Percentiles rank a stretch among this genome's conserved stretches.
Evolutionary conservation across 1,140 invertebrate genomes (phyloP).

Genomic region (Heliconius hewitsoni): DNA sequence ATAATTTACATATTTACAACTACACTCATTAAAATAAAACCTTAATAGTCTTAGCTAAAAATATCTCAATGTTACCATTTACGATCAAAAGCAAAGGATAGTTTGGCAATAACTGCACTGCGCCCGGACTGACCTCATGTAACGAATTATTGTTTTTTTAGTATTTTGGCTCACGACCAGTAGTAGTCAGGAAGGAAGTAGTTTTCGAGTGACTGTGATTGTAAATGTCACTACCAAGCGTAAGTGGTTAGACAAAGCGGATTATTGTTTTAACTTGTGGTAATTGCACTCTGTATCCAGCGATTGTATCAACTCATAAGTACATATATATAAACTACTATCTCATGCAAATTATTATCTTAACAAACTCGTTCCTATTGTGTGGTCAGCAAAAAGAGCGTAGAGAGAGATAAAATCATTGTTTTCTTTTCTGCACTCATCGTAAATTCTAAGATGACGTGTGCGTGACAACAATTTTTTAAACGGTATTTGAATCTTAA

Average conservation of each 20-base stretch:
- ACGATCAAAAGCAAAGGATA: conserved; percentile 9
- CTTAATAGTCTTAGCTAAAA: conserved; percentile 7
- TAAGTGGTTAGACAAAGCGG: conserved; percentile 13
- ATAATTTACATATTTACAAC: too few species aligned
- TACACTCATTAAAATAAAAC: background rate
- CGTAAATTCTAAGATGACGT: too few species aligned
- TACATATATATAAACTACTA: background rate
- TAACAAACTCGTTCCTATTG: background rate
- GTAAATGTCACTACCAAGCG: background rate
- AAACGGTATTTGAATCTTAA: background rate
- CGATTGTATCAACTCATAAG: background rate
- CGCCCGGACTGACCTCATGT: conserved; percentile 21
- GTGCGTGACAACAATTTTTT: too few species aligned
- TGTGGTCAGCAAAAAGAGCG: background rate
- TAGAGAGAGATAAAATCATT: too few species aligned
- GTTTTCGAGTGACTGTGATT: conserved; percentile 16
- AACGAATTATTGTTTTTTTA: conserved; percentile 25
- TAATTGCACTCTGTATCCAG: conserved; percentile 11
- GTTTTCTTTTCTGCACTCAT: too few species aligned
- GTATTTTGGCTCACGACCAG: conserved; percentile 25
- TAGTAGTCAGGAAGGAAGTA: conserved; percentile 20
- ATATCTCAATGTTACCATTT: conserved; percentile 10
- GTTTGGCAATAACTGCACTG: conserved; percentile 27
- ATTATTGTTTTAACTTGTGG: background rate
- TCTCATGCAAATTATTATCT: background rate